Base-by-base conservation (phyloP, 2,113 vertebrate genomes). In the Pollimyrus isidori region DNA sequence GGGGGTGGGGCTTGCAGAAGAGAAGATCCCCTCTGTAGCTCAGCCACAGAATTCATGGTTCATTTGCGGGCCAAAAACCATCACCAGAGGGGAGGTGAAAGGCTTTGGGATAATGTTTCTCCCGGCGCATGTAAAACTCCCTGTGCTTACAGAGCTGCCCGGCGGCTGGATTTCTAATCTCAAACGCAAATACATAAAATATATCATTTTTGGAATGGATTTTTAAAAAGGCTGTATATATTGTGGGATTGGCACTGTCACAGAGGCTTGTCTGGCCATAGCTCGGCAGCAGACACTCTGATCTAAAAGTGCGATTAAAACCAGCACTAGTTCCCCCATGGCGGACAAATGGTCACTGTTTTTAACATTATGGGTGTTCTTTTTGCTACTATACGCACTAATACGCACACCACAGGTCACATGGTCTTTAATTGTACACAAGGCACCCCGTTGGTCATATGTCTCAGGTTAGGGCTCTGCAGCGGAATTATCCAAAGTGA, bases 101-200 rank as follows among this genome's bases (percentile, higher is more conserved):
- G 46, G 49, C 85, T 84, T 84, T 86, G 85, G 85, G 85, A 86
- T 86, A 86, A 86, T 52, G 85, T 86, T 35, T 86, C 85, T 86
- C 85, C 85, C 35, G 85, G 85, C 52, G 49, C 46, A 23, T 26
- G 85, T 86, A 52, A 86, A 86, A 86, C 49, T 86, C 49, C 45
- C 82, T 84, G 45, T 84, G 82, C 82, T 84, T 48, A 86, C 85
- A 52, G 85, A 53, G 49, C 46, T 53, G 85, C 49, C 49, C 26
- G 11, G 15, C 85, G 35, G 85, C 85, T 86, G 85, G 48, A 17
- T 86, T 86, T 52, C 48, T 86, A 53, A 86, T 53, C 49, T 86
- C 46, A 53, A 52, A 86, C 23, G n/a, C 85, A 86, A 86, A 86
- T 86, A 86, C 49, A 86, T 86, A 86, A 86, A 50, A 86, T 86